These are phyloP conservation scores for Chroicocephalus ridibundus DNA, from an alignment of 2,113 vertebrate species.

Conservation along the genomic window DNA sequence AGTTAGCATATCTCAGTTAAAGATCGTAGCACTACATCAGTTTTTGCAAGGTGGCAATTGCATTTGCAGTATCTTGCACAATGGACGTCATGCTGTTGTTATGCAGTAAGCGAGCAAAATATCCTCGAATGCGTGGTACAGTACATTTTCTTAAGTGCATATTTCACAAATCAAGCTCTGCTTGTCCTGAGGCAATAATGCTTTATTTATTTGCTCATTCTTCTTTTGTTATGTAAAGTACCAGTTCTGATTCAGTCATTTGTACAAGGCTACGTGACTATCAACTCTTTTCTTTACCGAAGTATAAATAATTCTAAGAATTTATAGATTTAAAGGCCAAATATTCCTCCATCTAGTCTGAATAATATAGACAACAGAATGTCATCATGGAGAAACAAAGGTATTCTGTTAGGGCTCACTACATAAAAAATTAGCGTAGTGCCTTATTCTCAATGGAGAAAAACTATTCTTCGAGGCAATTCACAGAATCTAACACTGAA, in stretches of 20 bases:
- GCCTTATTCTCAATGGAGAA: neutral
- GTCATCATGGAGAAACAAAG: neutral
- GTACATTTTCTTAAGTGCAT: neutral
- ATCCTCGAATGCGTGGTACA: neutral
- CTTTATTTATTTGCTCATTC: neutral
- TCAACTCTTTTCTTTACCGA: neutral
- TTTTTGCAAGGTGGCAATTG: neutral
- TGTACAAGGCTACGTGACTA: neutral
- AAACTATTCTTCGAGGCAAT: neutral
- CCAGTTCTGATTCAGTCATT: neutral
- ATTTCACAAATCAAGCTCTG: neutral
- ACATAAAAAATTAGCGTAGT: neutral
- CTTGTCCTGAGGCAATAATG: neutral
- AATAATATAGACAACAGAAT: neutral
- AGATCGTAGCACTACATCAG: neutral
- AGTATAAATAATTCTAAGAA: neutral
- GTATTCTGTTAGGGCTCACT: neutral
- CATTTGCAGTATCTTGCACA: neutral
- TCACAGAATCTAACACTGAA: neutral
- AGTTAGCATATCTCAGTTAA: neutral
- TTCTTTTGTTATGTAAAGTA: neutral
- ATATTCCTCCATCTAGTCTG: neutral
- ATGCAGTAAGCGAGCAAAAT: neutral
- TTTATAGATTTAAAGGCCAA: neutral
- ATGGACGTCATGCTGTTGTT: neutral